Percentiles rank a stretch among this genome's conserved stretches.
Evolutionary conservation across 2,113 vertebrate genomes (phyloP).

Genomic region (Sinocyclocheilus anshuiensis): DNA sequence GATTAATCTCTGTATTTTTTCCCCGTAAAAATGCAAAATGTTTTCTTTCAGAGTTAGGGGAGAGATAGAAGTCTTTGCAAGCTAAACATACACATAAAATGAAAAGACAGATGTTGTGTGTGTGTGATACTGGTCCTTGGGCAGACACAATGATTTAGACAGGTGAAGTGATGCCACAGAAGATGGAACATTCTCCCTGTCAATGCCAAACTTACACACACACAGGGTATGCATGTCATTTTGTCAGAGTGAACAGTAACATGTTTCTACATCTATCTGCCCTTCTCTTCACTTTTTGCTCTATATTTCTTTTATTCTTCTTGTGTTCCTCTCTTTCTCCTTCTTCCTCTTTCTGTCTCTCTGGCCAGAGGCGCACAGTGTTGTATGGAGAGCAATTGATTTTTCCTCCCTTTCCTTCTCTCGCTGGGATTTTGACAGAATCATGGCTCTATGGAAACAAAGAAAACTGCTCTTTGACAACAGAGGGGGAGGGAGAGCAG

Average conservation of each 20-base stretch:
- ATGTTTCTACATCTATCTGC: slow-evolving; percentile 21
- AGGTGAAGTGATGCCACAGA: slow-evolving; percentile 37
- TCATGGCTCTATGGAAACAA: slow-evolving; percentile 99
- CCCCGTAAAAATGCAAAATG: not conserved
- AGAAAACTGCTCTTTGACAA: slow-evolving; percentile 92
- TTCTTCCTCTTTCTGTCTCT: slow-evolving; percentile 1
- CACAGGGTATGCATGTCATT: not conserved
- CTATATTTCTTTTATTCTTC: not conserved
- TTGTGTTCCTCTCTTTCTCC: slow-evolving; percentile 2
- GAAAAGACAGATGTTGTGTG: not conserved
- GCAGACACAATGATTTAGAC: slow-evolving; percentile 40
- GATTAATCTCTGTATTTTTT: too few species aligned
- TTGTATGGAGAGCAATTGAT: slow-evolving; percentile 85
- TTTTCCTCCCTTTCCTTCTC: slow-evolving; percentile 75
- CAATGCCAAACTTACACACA: slow-evolving; percentile 5
- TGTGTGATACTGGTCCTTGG: slow-evolving; percentile 34
- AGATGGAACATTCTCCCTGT: slow-evolving; percentile 40
- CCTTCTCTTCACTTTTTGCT: not conserved
- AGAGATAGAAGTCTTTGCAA: not conserved
- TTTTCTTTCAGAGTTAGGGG: not conserved
- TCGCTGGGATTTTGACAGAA: slow-evolving; percentile 96
- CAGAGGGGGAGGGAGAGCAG: slow-evolving; percentile 90
- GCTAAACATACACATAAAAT: not conserved
- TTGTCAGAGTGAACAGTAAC: slow-evolving; percentile 18
- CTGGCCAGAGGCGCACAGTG: slow-evolving; percentile 79